Evolutionary conservation across 92 coral and sea anemone species (phyloP).

Genomic region (Epizoanthus rinbou): DNA sequence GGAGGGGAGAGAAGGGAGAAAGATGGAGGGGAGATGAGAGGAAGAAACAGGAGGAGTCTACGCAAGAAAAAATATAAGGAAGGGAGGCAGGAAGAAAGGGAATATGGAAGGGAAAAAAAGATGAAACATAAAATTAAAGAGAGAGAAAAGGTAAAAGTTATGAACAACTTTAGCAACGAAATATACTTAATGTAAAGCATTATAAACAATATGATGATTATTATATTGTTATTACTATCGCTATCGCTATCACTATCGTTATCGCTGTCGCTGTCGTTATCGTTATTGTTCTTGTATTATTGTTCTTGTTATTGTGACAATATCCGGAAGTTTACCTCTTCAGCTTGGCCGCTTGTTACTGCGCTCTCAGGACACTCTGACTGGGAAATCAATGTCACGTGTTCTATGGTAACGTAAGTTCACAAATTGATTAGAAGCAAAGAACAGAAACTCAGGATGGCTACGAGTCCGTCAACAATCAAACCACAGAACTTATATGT

Average conservation of each 20-base stretch:
- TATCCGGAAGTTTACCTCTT: slow-evolving; percentile 42
- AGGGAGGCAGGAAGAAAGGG: not conserved
- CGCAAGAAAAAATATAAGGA: not conserved
- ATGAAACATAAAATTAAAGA: not conserved
- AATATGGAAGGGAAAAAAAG: not conserved
- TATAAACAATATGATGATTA: too few species aligned
- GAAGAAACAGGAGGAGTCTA: not conserved
- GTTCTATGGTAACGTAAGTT: slow-evolving; percentile 49
- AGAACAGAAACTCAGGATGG: too few species aligned
- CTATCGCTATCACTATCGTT: too few species aligned
- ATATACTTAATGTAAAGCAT: too few species aligned
- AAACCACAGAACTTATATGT: too few species aligned
- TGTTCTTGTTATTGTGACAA: too few species aligned
- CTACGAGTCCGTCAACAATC: too few species aligned
- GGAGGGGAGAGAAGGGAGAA: not conserved
- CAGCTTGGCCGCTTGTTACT: slow-evolving; percentile 66
- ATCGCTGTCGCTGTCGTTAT: too few species aligned
- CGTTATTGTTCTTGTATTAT: too few species aligned
- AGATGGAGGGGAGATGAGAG: not conserved
- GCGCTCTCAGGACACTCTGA: slow-evolving; percentile 75
- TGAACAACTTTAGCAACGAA: too few species aligned
- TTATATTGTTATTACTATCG: too few species aligned
- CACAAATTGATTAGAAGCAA: not conserved
- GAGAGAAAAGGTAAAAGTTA: too few species aligned
- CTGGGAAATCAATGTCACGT: slow-evolving; percentile 70